phyloP scores from a whole-genome alignment of 2,113 vertebrate species.

The Rattus rattus region DNA sequence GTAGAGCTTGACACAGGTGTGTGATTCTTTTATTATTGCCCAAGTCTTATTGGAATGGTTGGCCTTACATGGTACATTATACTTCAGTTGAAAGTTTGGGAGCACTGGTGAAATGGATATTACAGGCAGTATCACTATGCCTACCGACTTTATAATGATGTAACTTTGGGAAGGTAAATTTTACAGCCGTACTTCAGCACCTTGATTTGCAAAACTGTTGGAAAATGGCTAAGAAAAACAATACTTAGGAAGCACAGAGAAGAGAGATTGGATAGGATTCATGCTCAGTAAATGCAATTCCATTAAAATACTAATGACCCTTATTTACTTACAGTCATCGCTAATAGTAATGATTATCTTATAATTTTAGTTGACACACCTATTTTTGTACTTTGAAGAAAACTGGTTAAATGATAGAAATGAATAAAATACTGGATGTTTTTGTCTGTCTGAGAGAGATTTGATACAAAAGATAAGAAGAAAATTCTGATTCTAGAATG shows the following conservation, averaged over 20 bases:
- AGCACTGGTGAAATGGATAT: background rate
- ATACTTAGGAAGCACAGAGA: background rate
- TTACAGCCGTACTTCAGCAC: background rate
- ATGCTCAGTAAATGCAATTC: background rate
- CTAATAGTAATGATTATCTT: background rate
- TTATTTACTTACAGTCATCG: background rate
- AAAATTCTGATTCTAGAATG: background rate
- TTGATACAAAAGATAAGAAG: background rate
- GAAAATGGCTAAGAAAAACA: slow-evolving; percentile 18
- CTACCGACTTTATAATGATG: background rate
- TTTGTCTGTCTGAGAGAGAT: background rate
- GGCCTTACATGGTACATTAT: background rate
- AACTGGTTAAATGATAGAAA: background rate
- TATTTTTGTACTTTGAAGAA: background rate
- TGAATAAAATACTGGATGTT: slow-evolving; percentile 13
- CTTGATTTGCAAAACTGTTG: background rate
- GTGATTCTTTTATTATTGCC: background rate
- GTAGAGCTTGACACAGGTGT: background rate
- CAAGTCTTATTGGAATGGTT: background rate
- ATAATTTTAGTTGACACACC: background rate
- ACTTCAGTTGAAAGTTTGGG: background rate
- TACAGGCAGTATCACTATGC: background rate
- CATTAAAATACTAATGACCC: background rate
- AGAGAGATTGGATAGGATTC: background rate
- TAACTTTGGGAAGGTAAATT: background rate